Evolutionary conservation across 2,113 vertebrate species (phyloP).

Genomic region (Formicarius rufipectus): DNA sequence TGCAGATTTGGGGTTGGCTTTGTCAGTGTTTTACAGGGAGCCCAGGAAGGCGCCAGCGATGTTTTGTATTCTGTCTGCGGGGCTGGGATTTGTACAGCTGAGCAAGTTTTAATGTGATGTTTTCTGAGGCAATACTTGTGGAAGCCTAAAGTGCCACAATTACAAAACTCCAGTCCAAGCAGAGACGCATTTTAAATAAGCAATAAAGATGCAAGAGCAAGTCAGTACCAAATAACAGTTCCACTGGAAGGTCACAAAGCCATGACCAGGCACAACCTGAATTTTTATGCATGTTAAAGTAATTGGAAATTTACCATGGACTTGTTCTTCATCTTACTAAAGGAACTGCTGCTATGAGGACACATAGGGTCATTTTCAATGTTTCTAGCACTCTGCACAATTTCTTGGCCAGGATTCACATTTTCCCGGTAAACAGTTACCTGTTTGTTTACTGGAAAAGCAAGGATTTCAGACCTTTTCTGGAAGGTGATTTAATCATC

Average conservation of each 20-base stretch:
- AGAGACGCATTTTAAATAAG: slow-evolving; percentile 32
- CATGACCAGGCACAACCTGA: not conserved
- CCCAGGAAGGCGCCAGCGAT: not conserved
- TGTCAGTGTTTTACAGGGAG: not conserved
- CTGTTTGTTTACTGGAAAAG: slow-evolving; percentile 23
- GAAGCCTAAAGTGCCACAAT: not conserved
- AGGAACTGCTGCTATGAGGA: not conserved
- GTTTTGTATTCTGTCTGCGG: slow-evolving; percentile 14
- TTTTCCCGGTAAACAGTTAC: slow-evolving; percentile 9
- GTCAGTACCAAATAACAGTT: not conserved
- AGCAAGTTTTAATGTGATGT: slow-evolving; percentile 42
- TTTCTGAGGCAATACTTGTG: not conserved
- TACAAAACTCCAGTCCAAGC: not conserved
- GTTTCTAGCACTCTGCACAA: not conserved
- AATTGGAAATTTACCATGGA: slow-evolving; percentile 3
- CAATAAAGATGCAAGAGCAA: slow-evolving; percentile 33
- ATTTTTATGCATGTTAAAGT: slow-evolving; percentile 13
- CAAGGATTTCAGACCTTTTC: not conserved
- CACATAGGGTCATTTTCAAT: not conserved
- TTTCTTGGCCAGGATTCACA: slow-evolving; percentile 8
- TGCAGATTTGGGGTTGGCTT: not conserved
- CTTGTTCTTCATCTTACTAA: not conserved
- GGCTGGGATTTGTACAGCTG: slow-evolving; percentile 51
- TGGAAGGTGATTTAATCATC: not conserved
- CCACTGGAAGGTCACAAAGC: not conserved